Evolutionary conservation across 2,888 invertebrate species (phyloP).

Genomic region (Apocheima hispidaria): DNA sequence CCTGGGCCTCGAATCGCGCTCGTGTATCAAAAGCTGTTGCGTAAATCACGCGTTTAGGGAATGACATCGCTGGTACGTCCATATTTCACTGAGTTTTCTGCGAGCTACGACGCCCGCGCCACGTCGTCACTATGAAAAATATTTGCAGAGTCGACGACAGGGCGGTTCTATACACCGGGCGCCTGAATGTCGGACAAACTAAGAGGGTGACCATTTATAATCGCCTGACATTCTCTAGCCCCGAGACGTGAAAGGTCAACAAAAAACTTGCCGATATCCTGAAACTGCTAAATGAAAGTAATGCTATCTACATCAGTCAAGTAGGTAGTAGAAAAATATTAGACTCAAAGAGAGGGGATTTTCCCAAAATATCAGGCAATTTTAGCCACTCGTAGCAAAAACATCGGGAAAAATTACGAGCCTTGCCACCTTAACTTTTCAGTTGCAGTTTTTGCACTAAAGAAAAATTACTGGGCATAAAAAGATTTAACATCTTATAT

Average conservation of each 20-base stretch:
- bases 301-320: conserved; percentile 28
- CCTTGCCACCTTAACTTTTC: no score
- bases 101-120: conserved; percentile 57
- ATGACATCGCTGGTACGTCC: conserved; percentile 66
- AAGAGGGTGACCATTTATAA: conserved; percentile 45
- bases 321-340: conserved; percentile 25
- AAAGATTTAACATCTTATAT: no score
- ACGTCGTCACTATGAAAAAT: conserved; percentile 63
- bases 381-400: no score
- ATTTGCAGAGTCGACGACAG: conserved; percentile 62
- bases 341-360: no score
- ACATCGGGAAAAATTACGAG: no score
- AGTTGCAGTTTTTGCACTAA: no score
- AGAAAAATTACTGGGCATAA: no score
- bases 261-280: conserved; percentile 33
- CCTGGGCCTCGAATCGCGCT: conserved; percentile 66
- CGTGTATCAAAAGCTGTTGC: conserved; percentile 69
- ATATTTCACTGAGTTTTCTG: conserved; percentile 70
- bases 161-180: conserved; percentile 38
- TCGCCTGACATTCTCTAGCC: conserved; percentile 37
- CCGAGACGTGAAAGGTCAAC: conserved; percentile 35
- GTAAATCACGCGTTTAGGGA: conserved; percentile 75
- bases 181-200: conserved; percentile 46
- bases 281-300: conserved; percentile 3
- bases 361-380: no score